phyloP scores from a whole-genome alignment of 1,140 invertebrate species.

The Neodiprion fabricii region DNA sequence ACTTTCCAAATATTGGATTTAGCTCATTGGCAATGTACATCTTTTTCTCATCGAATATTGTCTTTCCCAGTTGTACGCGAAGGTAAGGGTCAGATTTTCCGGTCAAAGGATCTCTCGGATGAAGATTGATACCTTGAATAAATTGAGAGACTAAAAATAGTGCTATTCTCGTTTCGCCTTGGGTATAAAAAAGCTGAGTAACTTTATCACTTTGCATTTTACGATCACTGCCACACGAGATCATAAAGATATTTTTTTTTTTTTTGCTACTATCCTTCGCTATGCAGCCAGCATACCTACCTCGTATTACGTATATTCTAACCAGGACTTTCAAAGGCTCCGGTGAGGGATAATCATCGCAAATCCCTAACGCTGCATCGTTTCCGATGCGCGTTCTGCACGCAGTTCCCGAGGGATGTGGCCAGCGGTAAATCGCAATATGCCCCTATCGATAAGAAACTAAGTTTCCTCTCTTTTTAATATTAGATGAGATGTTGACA shows the following conservation, averaged over 20 bases:
- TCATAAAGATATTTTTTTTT: neutral
- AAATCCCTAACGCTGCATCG: conserved; percentile 61
- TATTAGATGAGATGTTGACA: too few species aligned
- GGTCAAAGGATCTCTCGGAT: conserved; percentile 72
- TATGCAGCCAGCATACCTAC: conserved; percentile 39
- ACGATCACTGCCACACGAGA: neutral
- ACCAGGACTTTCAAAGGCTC: conserved; percentile 74
- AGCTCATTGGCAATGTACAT: conserved; percentile 78
- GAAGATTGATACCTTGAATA: conserved; percentile 68
- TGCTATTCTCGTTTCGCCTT: neutral
- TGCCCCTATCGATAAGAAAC: conserved; percentile 60
- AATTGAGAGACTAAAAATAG: neutral
- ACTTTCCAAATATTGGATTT: conserved; percentile 89
- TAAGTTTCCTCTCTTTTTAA: neutral
- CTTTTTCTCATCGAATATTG: conserved; percentile 73
- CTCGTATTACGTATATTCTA: conserved; percentile 80
- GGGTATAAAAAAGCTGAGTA: neutral
- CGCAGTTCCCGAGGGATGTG: conserved; percentile 40
- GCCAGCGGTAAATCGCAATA: conserved; percentile 56
- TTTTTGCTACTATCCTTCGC: neutral
- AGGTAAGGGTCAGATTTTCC: conserved; percentile 84
- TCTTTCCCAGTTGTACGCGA: conserved; percentile 71
- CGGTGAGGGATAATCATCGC: conserved; percentile 71
- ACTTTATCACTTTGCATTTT: too few species aligned
- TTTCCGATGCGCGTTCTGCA: conserved; percentile 50